Evolutionary conservation across 1,140 invertebrate species (phyloP).

Genomic region (Zaprionus capensis): DNA sequence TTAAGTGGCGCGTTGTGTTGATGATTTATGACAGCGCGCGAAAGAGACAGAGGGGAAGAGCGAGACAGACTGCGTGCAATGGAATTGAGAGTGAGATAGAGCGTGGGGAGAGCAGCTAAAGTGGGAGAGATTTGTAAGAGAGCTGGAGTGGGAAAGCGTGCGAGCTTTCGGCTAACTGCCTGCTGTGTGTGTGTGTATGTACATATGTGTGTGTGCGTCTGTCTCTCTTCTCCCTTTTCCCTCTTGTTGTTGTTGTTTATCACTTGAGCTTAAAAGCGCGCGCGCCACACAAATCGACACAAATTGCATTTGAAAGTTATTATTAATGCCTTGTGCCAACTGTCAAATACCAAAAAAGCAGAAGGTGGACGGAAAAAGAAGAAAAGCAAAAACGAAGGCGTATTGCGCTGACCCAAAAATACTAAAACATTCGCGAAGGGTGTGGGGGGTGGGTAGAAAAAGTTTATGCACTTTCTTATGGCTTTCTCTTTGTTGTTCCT

Average conservation of each 20-base stretch:
- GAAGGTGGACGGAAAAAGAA: slow-evolving; percentile 17
- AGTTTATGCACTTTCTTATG: slow-evolving; percentile 21
- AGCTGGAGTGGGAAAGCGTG: slow-evolving; percentile 10
- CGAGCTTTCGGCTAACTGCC: slow-evolving; percentile 36
- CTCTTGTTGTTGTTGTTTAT: slow-evolving; percentile 48
- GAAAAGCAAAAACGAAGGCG: slow-evolving; percentile 16
- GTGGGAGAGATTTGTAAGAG: not conserved
- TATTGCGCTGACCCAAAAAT: slow-evolving; percentile 34
- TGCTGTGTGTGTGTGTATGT: slow-evolving; percentile 26
- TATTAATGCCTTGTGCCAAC: slow-evolving; percentile 64
- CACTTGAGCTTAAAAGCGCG: slow-evolving; percentile 44
- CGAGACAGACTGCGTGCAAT: slow-evolving; percentile 2
- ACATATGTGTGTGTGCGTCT: slow-evolving; percentile 3
- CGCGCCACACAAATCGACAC: slow-evolving; percentile 65
- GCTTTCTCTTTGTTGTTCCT: not conserved
- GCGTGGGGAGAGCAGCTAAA: not conserved
- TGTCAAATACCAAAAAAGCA: slow-evolving; percentile 37
- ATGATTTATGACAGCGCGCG: slow-evolving; percentile 73
- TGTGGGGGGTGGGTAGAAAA: not conserved
- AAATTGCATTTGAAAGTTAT: slow-evolving; percentile 79
- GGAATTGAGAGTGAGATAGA: not conserved
- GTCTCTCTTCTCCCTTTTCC: slow-evolving; percentile 4
- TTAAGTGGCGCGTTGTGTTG: slow-evolving; percentile 79
- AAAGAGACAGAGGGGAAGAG: not conserved
- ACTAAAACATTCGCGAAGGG: not conserved